Base-by-base conservation (phyloP, 1,140 invertebrate species). In the Anagrus nilaparvatae region DNA sequence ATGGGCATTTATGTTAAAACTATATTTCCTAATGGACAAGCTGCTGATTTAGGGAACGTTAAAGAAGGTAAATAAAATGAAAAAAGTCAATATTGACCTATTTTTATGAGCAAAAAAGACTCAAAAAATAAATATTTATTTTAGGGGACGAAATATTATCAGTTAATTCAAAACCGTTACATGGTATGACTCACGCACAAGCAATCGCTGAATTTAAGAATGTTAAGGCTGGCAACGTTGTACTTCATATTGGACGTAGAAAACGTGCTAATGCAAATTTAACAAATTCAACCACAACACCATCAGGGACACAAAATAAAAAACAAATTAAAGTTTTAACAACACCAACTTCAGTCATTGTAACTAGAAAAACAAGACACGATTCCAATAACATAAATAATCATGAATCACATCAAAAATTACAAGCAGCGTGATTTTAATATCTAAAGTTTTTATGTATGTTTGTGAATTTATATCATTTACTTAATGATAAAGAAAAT, bases 1-100 rank as follows among this genome's bases (percentile, higher is more conserved):
- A 86, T 93, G 77, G 88, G 88, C 12, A 92, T 93, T 52, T 92
- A 86, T 65, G 85, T 94, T 1, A 89, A 92, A 65, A 89, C 87
- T 1, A 81, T 94, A 9, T 90, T 90, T 61, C 82, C 87, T 2
- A 79, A 79, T 51, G 90, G 90, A 10, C 82, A 92, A 69, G 87
- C 88, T 16, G 82, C 87, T 9, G 84, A 89, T 51, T 75, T 79
- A 58, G 83, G 83, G 37, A 77, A 75, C 49, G 71, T 93, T 35
- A 81, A 80, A 70, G 87, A 89, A 80, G 89, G 89, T 91, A 69
- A 20, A 19, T 8, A 12, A 17, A 4, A 16, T 16, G 5, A 18
- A 37, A 19, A n/a, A 48, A 48, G 37, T 46, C 31, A 20, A 35
- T 14, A 31, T 18, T 19, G 1, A 17, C 18, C 10, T 33, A 30